Evolutionary conservation across 37 sponge, comb jelly and placozoan species (phyloP), one percentile per base, ranked within the genome.

Genomic region (Bolinopsis microptera): DNA sequence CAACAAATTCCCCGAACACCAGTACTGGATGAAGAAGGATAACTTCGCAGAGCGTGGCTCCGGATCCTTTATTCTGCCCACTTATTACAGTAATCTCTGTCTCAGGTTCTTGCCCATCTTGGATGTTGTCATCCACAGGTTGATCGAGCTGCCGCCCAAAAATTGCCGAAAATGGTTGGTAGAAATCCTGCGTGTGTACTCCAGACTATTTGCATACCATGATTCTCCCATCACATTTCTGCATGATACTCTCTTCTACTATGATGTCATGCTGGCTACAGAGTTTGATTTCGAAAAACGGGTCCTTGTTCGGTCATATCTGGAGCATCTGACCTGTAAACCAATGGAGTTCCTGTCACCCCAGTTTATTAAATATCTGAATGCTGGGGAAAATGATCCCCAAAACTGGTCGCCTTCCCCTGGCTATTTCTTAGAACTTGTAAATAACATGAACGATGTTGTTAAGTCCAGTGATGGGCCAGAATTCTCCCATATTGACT

Each of bases 31-130:
- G 41, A 86, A 34, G 90, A 41, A 23, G 24, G 90, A 86, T 9
- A 36, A 36, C 90, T 24, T 41, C 18, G 90, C 22, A 5, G 25
- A 39, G 41, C 24, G 61, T 0, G 61, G 61, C 8, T 8, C 31
- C 26, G 90, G 90, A 27, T 27, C 13, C 39, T 16, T 41, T 21
- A 23, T 36, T 25, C 90, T 86, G 5, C 90, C 90, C 27, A 41
- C 36, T 2, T 86, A 86, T 38, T 86, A 33, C 90, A 86, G 61
- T 86, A 86, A 86, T 25, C 90, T 86, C 5, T 86, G 90, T 86
- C 27, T 86, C 28, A 38, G 90, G 61, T 86, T 28, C 39, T 25
- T 86, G 0, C 90, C 90, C 21, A 38, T 86, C 28, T 40, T 86
- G 23, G 90, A 86, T 40, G n/a, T 86, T 25, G 35, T 86, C 48